A percentile compares a stretch with the other conserved stretches of the same genome.
Evolutionary conservation across 2,888 invertebrate genomes (phyloP).

Genomic region (Lepidocyrtinus sp.): DNA sequence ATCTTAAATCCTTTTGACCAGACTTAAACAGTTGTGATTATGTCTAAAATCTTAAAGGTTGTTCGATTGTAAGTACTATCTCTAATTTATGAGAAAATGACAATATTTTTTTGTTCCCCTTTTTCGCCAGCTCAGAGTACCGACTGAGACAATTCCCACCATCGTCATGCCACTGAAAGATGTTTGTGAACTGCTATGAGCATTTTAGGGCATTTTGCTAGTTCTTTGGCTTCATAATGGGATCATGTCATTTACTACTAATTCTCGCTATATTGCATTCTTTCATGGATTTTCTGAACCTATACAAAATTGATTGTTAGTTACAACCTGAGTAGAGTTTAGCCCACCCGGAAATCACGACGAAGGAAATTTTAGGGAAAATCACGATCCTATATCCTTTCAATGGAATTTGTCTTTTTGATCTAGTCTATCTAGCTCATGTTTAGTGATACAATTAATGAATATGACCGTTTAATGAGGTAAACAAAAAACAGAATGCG

Average conservation of each 20-base stretch:
- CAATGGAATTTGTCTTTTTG: background rate
- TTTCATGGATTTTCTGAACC: too few relatives aligned
- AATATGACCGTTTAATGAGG: background rate
- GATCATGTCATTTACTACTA: too few relatives aligned
- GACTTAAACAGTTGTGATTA: background rate
- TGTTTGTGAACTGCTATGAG: slow-evolving; percentile 19
- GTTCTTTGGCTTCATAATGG: too few relatives aligned
- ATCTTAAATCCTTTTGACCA: slow-evolving; percentile 20
- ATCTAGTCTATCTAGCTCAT: background rate
- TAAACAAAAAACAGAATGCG: background rate
- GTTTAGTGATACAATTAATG: too few relatives aligned
- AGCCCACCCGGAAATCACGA: slow-evolving; percentile 41
- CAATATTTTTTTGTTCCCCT: slow-evolving; percentile 22
- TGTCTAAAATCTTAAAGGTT: slow-evolving; percentile 16
- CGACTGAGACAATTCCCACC: slow-evolving; percentile 36
- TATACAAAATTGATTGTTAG: too few relatives aligned
- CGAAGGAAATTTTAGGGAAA: background rate
- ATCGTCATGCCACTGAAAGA: slow-evolving; percentile 41
- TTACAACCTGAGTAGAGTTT: too few relatives aligned
- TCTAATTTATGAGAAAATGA: slow-evolving; percentile 28
- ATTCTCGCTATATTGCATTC: too few relatives aligned
- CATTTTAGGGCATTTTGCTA: slow-evolving; percentile 17
- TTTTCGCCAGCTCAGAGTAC: slow-evolving; percentile 22
- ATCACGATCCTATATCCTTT: background rate
- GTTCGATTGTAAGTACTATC: slow-evolving; percentile 15